Base-by-base conservation (phyloP, 2,797 vertebrate genomes). In the Halcyon chelicuti region DNA sequence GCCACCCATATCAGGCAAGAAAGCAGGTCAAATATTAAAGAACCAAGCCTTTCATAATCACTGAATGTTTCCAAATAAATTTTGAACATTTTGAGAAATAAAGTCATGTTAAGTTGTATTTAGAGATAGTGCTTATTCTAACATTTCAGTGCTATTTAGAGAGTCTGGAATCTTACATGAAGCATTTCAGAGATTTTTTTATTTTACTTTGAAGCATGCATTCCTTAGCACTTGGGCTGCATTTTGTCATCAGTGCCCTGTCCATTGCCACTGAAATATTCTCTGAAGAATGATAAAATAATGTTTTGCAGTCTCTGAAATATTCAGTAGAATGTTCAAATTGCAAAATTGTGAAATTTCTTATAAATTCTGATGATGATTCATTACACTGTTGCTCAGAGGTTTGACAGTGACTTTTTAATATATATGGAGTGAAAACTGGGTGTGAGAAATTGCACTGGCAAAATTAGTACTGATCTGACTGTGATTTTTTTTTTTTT, bases 401-500 rank as follows among this genome's bases (percentile, higher is more conserved):
- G 47, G 66, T 67, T 66, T 76, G 73, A 66, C 73, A 78, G 51
- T 67, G 47, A 90, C 33, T 73, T 84, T 65, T 84, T 73, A 86
- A 75, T 88, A 33, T 15, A 0, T 61, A 40, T 26, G 72, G 76
- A 91, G 71, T 63, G 87, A 96, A 93, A 94, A 84, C 18, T 90
- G 42, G 39, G 47, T 90, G 76, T 95, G 82, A 96, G 87, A 91
- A 91, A 86, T 60, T 68, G 73, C 44, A 63, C 39, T 79, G 70
- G 73, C 90, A 87, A 40, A 33, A 33, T 58, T 73, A 88, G 73
- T 58, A 55, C 35, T 74, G 65, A 61, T 82, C 37, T 42, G n/a
- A 62, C 19, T 61, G 44, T 63, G 28, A 15, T 9, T 51, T 28
- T 26, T 26, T 25, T 66, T 23, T n/a, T 31, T 61, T 73, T 17